Conservation (phyloP, 2,797 vertebrate species). For the Todus mexicanus region DNA sequence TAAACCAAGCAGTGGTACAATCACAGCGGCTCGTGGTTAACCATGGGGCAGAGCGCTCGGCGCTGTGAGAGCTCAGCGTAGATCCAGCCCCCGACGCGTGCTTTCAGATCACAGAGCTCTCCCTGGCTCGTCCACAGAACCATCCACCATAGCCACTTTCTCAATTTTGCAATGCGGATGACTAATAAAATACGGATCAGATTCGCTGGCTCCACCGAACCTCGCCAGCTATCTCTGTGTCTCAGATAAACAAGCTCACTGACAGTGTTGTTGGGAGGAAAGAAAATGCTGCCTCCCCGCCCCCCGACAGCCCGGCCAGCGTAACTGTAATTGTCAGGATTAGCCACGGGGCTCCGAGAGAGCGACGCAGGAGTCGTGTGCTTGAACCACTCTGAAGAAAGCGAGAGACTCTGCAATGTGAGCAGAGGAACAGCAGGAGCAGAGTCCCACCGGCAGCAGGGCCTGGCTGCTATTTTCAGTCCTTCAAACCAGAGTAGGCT, state of each 20-base stretch:
- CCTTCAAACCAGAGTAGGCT: not conserved
- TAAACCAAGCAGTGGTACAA: not conserved
- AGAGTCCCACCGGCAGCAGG: not conserved
- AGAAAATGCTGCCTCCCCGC: not conserved
- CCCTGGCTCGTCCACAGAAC: not conserved
- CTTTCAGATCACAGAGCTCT: not conserved
- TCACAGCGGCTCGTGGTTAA: not conserved
- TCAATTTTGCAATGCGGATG: not conserved
- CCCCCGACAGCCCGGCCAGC: not conserved
- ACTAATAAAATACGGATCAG: not conserved
- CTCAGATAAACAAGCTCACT: not conserved
- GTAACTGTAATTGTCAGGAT: not conserved
- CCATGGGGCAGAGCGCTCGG: not conserved
- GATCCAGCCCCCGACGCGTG: not conserved
- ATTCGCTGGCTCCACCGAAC: not conserved
- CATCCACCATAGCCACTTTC: not conserved
- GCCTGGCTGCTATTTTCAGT: not conserved
- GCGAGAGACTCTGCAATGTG: not conserved
- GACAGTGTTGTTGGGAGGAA: not conserved
- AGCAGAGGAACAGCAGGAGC: not conserved
- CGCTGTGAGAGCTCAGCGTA: not conserved
- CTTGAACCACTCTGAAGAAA: not conserved
- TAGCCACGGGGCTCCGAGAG: not conserved
- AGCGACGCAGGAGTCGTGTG: not conserved
- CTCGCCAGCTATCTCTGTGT: not conserved